Base-by-base conservation (phyloP, 2,113 vertebrate genomes). In the Cacatua alba region DNA sequence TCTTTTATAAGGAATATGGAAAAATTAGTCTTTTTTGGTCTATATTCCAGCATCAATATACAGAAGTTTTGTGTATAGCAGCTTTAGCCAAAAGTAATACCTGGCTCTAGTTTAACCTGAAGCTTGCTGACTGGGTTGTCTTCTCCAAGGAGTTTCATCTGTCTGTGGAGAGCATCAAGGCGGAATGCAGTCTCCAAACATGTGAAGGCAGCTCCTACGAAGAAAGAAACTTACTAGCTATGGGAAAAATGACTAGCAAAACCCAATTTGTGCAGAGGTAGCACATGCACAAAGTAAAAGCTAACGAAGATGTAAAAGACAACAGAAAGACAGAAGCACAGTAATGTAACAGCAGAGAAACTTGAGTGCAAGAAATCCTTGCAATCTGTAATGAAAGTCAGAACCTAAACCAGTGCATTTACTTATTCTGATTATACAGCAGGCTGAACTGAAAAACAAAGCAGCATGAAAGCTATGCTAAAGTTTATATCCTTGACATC, bases 101-200 rank as follows among this genome's bases (percentile, higher is more conserved):
- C 99, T 99, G 99, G 98, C 93, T 99, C 99, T 97, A 99, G 98
- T 97, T 99, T 99, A 97, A 99, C 99, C 97, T 99, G 99, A 92
- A 99, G 98, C 95, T 99, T 99, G 98, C 99, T 99, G 88, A 99
- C 98, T 0, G 99, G 99, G 79, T 98, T 99, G 98, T 99, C 98
- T 96, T 99, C 99, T 89, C 99, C 99, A 0, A 99, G 98, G 49
- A 99, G 98, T 91, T 99, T 98, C 98, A 99, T 99, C 96, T 99
- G 99, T 95, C 99, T 97, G 97, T 99, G 99, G 41, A 99, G 98
- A 64, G 99, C 99, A 13, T 99, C 99, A 60, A 99, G 98, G 55
- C 99, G 99, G 43, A 99, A 99, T 7, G 98, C 98, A 0, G 99
- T 99, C 91, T 99, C 99, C 96, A 99, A 97, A 91, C 99, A 99